Conservation (phyloP, 2,888 invertebrate genomes). For the Ennomos erosarius region DNA sequence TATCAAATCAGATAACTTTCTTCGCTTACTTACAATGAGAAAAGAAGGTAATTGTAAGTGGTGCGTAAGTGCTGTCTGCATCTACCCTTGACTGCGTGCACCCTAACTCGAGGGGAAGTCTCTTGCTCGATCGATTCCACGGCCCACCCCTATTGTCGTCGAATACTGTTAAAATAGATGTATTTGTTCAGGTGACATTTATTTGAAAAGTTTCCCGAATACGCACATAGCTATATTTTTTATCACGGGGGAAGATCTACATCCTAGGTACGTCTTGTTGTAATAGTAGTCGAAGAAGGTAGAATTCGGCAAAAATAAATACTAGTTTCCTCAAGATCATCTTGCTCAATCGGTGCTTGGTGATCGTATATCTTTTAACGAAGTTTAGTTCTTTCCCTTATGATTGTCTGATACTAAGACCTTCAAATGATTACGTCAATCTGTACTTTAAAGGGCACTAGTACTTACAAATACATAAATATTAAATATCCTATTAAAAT, state of each 20-base stretch:
- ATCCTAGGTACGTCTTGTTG: too few relatives aligned
- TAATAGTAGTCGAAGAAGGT: too few relatives aligned
- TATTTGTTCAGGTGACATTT: constrained; percentile 60
- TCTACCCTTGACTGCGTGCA: constrained; percentile 59
- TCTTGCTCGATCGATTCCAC: constrained; percentile 65
- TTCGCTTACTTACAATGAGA: constrained; percentile 13
- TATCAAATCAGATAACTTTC: constrained; percentile 7
- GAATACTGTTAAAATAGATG: constrained; percentile 54
- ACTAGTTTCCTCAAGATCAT: too few relatives aligned
- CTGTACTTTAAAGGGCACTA: too few relatives aligned
- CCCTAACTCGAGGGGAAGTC: constrained; percentile 51
- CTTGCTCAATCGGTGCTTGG: too few relatives aligned
- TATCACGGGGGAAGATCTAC: constrained; percentile 3
- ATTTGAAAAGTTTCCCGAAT: constrained; percentile 27
- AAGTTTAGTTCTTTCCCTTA: too few relatives aligned
- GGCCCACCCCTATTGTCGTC: constrained; percentile 57
- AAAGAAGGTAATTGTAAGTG: constrained; percentile 25
- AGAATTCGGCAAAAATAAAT: too few relatives aligned
- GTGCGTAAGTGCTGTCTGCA: constrained; percentile 35
- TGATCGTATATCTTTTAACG: too few relatives aligned
- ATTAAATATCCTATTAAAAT: too few relatives aligned
- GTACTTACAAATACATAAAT: too few relatives aligned
- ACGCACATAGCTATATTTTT: constrained; percentile 14
- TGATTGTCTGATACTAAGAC: too few relatives aligned
- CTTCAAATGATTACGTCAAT: too few relatives aligned